Evolutionary conservation across 2,113 vertebrate species (phyloP).

Genomic region (Rallus limicola): DNA sequence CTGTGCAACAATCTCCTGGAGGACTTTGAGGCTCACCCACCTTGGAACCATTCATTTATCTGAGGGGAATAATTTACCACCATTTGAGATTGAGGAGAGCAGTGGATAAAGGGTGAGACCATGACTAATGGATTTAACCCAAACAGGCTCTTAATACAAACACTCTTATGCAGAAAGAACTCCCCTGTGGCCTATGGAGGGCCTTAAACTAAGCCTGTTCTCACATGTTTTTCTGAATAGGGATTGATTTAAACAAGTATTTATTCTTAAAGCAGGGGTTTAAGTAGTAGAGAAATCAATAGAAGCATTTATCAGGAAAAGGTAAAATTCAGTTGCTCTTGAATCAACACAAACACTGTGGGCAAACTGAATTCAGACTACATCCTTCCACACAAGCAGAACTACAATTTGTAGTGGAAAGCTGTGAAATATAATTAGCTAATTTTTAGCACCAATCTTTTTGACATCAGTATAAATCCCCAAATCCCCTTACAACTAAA

Average conservation of each 20-base stretch:
- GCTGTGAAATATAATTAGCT: not conserved
- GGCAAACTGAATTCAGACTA: not conserved
- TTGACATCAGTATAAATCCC: not conserved
- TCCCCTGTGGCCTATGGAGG: not conserved
- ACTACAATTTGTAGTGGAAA: not conserved
- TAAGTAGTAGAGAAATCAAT: constrained; percentile 22
- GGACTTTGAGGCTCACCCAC: not conserved
- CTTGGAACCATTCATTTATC: not conserved
- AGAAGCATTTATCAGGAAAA: constrained; percentile 18
- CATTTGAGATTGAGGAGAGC: not conserved
- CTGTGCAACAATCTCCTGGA: not conserved
- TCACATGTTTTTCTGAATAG: not conserved
- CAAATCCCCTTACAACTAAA: not conserved
- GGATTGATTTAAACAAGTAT: not conserved
- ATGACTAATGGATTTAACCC: not conserved
- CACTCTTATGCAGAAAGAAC: not conserved
- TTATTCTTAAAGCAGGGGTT: not conserved
- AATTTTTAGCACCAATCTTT: not conserved
- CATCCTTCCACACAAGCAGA: not conserved
- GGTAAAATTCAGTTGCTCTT: not conserved
- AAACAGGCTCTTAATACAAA: not conserved
- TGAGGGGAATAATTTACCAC: not conserved
- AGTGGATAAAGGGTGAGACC: not conserved
- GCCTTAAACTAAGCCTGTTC: not conserved
- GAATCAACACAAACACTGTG: not conserved